Evolutionary conservation across 2,113 vertebrate species (phyloP).

Genomic region (Scortum barcoo): DNA sequence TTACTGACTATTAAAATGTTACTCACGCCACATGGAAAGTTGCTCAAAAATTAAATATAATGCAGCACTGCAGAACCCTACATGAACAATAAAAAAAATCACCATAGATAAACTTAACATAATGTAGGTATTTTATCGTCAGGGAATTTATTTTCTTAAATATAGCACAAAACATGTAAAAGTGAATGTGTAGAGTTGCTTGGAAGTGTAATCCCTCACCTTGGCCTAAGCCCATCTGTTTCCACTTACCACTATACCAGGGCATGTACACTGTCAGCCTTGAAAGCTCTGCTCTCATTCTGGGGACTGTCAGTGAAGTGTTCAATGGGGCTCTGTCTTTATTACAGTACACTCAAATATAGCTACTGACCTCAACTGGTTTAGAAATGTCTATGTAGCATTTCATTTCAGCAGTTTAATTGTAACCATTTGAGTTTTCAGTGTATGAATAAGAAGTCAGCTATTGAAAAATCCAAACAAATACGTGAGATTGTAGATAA

Average conservation of each 20-base stretch:
- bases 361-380: slow-evolving; percentile 68
- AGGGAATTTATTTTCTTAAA: slow-evolving; percentile 22
- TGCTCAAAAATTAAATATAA: background rate
- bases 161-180: slow-evolving; percentile 42
- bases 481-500: background rate
- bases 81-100: slow-evolving; percentile 10
- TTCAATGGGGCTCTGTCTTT: slow-evolving; percentile 82
- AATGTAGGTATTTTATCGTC: background rate
- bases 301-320: slow-evolving; percentile 75
- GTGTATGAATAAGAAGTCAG: slow-evolving; percentile 10
- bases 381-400: slow-evolving; percentile 49
- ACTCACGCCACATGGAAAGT: background rate
- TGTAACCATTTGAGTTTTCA: slow-evolving; percentile 2
- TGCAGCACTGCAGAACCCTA: background rate
- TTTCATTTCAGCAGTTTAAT: slow-evolving; percentile 55
- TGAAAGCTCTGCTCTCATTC: slow-evolving; percentile 78
- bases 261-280: slow-evolving; percentile 83
- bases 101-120: background rate
- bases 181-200: slow-evolving; percentile 58
- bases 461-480: background rate
- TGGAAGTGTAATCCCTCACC: slow-evolving; percentile 75
- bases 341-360: slow-evolving; percentile 75
- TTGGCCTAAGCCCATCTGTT: slow-evolving; percentile 82
- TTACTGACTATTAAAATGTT: slow-evolving; percentile 10
- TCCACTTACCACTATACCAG: slow-evolving; percentile 80